Percentiles rank a stretch among this genome's conserved stretches.
Conservation (phyloP, 2,888 invertebrate species). For the Limnephilus lunatus region DNA sequence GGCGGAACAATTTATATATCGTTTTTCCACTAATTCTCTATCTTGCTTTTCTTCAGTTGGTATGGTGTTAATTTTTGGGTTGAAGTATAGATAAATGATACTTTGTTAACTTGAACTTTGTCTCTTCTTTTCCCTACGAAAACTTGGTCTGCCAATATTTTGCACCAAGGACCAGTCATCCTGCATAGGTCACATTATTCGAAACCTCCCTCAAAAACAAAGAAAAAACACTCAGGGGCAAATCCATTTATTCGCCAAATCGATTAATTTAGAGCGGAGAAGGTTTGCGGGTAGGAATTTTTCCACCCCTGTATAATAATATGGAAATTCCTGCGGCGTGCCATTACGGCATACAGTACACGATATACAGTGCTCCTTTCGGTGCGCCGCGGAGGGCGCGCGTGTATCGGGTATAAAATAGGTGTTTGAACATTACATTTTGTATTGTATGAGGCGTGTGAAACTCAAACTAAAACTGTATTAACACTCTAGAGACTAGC, state of each 20-base stretch:
- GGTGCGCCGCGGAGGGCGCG: conserved; percentile 56
- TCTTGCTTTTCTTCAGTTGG: not conserved
- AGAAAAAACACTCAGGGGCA: not conserved
- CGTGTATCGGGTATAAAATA: conserved; percentile 64
- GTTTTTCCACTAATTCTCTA: too few species aligned
- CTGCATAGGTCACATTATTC: not conserved
- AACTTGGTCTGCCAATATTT: not conserved
- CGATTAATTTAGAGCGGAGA: conserved; percentile 16
- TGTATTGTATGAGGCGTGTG: conserved; percentile 57
- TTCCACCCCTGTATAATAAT: conserved; percentile 15
- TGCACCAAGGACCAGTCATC: not conserved
- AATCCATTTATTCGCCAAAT: not conserved
- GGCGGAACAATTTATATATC: not conserved
- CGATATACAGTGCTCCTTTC: conserved; percentile 42
- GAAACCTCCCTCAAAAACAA: not conserved
- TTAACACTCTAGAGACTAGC: not conserved
- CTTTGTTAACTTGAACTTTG: not conserved
- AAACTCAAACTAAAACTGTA: conserved; percentile 46
- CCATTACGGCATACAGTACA: conserved; percentile 41
- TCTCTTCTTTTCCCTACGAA: not conserved
- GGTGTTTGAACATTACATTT: conserved; percentile 63
- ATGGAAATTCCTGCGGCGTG: conserved; percentile 52
- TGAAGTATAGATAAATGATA: too few species aligned
- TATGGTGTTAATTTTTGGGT: not conserved
- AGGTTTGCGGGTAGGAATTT: conserved; percentile 3